Conservation (phyloP, 1,140 invertebrate genomes). For the Brachionus koreanus region DNA sequence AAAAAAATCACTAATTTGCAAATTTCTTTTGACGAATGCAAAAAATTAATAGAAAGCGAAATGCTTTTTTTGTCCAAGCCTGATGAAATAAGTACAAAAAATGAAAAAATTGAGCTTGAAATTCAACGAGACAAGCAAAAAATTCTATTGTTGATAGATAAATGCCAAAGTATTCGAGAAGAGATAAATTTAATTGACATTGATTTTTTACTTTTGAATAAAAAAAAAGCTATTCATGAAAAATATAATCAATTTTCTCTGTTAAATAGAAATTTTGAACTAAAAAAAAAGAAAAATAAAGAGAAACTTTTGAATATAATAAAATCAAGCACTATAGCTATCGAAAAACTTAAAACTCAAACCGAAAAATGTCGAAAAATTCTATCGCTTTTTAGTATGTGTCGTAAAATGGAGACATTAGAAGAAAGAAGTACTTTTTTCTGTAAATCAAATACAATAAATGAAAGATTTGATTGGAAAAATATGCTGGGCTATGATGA, state of each 20-base stretch:
- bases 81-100: neutral
- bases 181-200: neutral
- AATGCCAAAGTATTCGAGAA: neutral
- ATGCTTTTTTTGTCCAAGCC: neutral
- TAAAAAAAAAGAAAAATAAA: neutral
- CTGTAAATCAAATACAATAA: neutral
- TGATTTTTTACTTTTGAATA: conserved; percentile 6
- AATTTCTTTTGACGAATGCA: neutral
- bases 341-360: neutral
- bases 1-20: neutral
- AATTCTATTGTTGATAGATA: neutral
- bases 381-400: neutral
- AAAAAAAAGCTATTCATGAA: neutral
- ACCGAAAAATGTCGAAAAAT: conserved; percentile 5
- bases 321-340: neutral
- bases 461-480: neutral
- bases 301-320: neutral
- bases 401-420: neutral
- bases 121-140: neutral
- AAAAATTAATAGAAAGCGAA: neutral
- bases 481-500: neutral
- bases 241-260: neutral
- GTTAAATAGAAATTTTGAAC: neutral
- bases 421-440: neutral
- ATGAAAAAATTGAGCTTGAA: neutral